Percentiles rank a stretch among this genome's conserved stretches.
phyloP scores from a whole-genome alignment of 1,140 invertebrate genomes.

The Leucophenga varia region DNA sequence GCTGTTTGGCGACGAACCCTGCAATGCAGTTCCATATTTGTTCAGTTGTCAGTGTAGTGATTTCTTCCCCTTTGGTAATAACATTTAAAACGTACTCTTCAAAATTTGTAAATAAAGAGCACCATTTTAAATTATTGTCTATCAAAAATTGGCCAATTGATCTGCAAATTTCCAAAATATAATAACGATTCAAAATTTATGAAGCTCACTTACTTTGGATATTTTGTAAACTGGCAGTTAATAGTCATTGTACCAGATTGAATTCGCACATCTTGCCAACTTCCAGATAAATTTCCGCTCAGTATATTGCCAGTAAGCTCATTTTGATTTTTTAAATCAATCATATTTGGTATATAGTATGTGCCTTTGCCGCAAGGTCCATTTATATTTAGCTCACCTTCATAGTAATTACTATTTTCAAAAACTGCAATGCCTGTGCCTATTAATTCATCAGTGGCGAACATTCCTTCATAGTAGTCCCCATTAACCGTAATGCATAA shows the following conservation, averaged over 20 bases:
- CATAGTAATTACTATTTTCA: constrained; percentile 85
- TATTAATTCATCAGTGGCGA: constrained; percentile 75
- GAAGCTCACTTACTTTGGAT: constrained; percentile 62
- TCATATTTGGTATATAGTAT: constrained; percentile 68
- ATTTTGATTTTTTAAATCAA: constrained; percentile 3
- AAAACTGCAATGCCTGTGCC: constrained; percentile 84
- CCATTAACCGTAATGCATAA: constrained; percentile 85
- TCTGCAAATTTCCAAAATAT: constrained; percentile 15
- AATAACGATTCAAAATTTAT: not conserved
- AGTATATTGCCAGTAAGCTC: constrained; percentile 47
- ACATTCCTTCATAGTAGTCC: constrained; percentile 86
- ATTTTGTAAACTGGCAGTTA: constrained; percentile 62
- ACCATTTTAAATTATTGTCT: constrained; percentile 44
- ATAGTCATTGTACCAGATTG: constrained; percentile 71
- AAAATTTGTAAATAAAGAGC: constrained; percentile 45
- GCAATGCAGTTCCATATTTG: constrained; percentile 59
- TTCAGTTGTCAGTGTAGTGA: constrained; percentile 24
- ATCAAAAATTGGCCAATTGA: constrained; percentile 34
- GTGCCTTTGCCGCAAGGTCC: constrained; percentile 72
- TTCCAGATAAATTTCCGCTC: constrained; percentile 67
- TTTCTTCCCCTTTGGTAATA: constrained; percentile 33
- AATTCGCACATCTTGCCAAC: constrained; percentile 82
- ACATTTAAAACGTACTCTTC: constrained; percentile 38
- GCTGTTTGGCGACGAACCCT: constrained; percentile 62
- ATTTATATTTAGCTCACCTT: constrained; percentile 75